phyloP scores from a whole-genome alignment of 2,113 vertebrate species.

The Romanogobio albipinnatus region DNA sequence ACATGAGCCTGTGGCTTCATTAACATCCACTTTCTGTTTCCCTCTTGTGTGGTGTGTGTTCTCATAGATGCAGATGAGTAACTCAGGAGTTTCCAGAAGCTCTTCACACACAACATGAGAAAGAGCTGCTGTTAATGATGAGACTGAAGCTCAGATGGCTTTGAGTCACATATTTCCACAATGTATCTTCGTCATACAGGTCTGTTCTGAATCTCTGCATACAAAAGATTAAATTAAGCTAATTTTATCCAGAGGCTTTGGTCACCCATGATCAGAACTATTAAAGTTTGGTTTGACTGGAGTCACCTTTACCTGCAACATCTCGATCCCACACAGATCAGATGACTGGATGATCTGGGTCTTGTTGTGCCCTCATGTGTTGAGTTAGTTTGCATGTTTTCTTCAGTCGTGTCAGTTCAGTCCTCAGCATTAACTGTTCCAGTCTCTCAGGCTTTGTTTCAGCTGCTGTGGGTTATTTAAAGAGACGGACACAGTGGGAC shows the following conservation, averaged over 20 bases:
- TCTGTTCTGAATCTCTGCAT: not conserved
- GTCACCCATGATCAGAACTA: not conserved
- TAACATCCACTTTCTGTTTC: constrained; percentile 9
- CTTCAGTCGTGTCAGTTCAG: not conserved
- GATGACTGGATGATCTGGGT: not conserved
- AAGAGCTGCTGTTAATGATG: not conserved
- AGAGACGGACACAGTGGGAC: constrained; percentile 63
- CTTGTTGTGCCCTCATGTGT: not conserved
- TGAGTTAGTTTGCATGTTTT: not conserved
- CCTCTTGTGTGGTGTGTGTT: not conserved
- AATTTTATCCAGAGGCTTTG: not conserved
- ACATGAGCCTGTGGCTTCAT: constrained; percentile 5
- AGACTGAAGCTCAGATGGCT: not conserved
- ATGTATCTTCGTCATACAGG: not conserved
- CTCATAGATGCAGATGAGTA: constrained; percentile 9
- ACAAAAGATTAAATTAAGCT: not conserved
- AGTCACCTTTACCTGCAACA: not conserved
- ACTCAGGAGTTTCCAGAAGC: not conserved
- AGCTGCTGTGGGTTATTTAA: constrained; percentile 67
- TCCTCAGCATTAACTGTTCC: constrained; percentile 14
- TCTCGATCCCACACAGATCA: not conserved
- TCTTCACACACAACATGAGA: not conserved
- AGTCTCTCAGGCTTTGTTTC: constrained; percentile 53
- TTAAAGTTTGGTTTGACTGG: not conserved
- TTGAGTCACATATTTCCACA: constrained; percentile 14